phyloP scores from a whole-genome alignment of 2,888 invertebrate genomes.

The Phasia obesa region DNA sequence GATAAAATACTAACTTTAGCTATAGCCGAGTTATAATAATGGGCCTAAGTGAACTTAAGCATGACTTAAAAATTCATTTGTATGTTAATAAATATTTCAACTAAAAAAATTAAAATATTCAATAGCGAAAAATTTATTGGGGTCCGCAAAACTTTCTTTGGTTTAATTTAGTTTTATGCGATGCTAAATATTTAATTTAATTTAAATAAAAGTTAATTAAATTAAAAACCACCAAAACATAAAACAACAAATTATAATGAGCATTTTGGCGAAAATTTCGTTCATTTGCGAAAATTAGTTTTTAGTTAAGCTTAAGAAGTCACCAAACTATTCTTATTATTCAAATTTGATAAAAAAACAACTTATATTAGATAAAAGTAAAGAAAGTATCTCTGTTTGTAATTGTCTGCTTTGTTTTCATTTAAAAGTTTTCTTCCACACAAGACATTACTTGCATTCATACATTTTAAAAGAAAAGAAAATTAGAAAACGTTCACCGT shows the following conservation, averaged over 20 bases:
- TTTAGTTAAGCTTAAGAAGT: constrained; percentile 26
- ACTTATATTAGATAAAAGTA: background rate
- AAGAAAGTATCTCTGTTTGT: background rate
- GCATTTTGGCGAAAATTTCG: constrained; percentile 43
- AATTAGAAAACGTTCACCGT: constrained; percentile 7
- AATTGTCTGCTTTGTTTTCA: constrained; percentile 52
- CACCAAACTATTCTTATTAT: constrained; percentile 40
- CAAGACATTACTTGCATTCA: constrained; percentile 44
- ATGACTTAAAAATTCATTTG: too few relatives aligned
- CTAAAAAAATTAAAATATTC: too few relatives aligned
- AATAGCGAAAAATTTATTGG: too few relatives aligned
- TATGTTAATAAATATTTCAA: too few relatives aligned
- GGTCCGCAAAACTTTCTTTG: too few relatives aligned
- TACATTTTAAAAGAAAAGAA: background rate
- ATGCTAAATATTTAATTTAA: constrained; percentile 17
- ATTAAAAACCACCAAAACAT: constrained; percentile 29
- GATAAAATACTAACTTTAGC: too few relatives aligned
- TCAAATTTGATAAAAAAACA: constrained; percentile 21
- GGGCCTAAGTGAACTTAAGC: too few relatives aligned
- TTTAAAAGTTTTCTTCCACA: constrained; percentile 43
- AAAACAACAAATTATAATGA: constrained; percentile 35
- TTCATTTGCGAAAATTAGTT: constrained; percentile 33
- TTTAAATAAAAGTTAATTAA: constrained; percentile 49
- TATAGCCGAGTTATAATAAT: too few relatives aligned
- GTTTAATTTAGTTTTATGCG: constrained; percentile 8